phyloP scores from a whole-genome alignment of 1,140 invertebrate species.

The Microplitis demolitor region DNA sequence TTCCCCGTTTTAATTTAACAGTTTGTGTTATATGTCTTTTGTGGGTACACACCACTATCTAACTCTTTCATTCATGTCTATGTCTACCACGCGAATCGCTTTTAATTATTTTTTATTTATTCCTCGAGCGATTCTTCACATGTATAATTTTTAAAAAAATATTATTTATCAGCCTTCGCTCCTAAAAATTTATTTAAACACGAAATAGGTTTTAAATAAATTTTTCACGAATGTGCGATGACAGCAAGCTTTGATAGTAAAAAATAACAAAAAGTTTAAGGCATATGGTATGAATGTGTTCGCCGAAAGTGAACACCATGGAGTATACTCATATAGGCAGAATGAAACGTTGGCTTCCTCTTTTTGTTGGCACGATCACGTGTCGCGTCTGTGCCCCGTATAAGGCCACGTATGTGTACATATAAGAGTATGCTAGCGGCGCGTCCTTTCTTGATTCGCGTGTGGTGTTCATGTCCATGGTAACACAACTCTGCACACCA shows the following conservation, averaged over 20 bases:
- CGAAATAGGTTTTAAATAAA: too few relatives aligned
- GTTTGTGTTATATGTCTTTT: neutral
- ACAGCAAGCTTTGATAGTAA: too few relatives aligned
- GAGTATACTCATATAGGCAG: neutral
- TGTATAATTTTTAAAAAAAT: too few relatives aligned
- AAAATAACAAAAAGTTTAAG: too few relatives aligned
- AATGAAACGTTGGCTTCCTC: neutral
- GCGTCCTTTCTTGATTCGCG: neutral
- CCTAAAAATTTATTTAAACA: too few relatives aligned
- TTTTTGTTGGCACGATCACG: constrained; percentile 18
- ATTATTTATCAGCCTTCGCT: too few relatives aligned
- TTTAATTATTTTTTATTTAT: neutral
- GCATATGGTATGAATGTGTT: too few relatives aligned
- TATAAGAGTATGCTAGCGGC: neutral
- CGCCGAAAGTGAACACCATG: neutral
- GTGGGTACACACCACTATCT: constrained; percentile 40
- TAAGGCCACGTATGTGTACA: constrained; percentile 33
- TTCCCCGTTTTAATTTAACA: constrained; percentile 34
- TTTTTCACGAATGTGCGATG: too few relatives aligned
- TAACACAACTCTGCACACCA: too few relatives aligned
- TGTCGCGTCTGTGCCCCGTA: constrained; percentile 30
- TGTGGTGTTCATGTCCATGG: too few relatives aligned
- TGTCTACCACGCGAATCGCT: neutral
- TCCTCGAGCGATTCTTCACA: neutral
- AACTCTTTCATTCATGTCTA: constrained; percentile 1